Evolutionary conservation across 2,888 invertebrate species (phyloP), one percentile per base, ranked within the genome.

Genomic region (Baccha elongata): DNA sequence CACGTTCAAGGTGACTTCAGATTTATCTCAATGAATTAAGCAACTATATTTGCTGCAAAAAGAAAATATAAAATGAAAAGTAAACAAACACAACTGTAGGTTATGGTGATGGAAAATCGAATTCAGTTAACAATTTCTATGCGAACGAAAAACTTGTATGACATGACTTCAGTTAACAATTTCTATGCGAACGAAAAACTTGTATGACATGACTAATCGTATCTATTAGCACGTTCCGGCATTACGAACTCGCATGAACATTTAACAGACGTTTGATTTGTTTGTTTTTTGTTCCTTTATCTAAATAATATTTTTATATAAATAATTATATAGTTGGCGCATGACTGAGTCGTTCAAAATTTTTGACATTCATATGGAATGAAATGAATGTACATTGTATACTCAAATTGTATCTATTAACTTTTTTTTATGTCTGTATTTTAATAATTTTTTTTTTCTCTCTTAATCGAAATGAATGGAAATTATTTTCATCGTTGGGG

Each of bases 11-110:
- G 53, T 53, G 35, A 53, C 53, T 35, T 35, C 13, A 3, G 21
- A 35, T 53, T 53, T 53, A 13, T 53, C 19, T 53, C 53, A 53
- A 53, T 53, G 53, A 53, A 53, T 32, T 3, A n/a, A 11, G 6
- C 1, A 37, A 37, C n/a, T n/a, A 37, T 1, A 46, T 19, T 26
- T n/a, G 13, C 6, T 5, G 15, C 11, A 53, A 15, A 26, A n/a
- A 17, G 17, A 29, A 50, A 10, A 15, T 1, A 50, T 15, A 19
- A 6, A 32, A 32, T 32, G 11, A 35, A 11, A 11, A 35, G 11
- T 1, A 35, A 10, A 11, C 8, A 50, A 15, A 29, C 15, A 10
- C 26, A 13, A 1, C 23, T 23, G 23, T 23, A 32, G 8, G 8
- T 6, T 26, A 19, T n/a, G n/a, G 3, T 32, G 13, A 53, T 35